Evolutionary conservation across 2,797 vertebrate genomes (phyloP), one percentile per base, ranked within the genome.

Genomic region (Tolypeutes matacus): DNA sequence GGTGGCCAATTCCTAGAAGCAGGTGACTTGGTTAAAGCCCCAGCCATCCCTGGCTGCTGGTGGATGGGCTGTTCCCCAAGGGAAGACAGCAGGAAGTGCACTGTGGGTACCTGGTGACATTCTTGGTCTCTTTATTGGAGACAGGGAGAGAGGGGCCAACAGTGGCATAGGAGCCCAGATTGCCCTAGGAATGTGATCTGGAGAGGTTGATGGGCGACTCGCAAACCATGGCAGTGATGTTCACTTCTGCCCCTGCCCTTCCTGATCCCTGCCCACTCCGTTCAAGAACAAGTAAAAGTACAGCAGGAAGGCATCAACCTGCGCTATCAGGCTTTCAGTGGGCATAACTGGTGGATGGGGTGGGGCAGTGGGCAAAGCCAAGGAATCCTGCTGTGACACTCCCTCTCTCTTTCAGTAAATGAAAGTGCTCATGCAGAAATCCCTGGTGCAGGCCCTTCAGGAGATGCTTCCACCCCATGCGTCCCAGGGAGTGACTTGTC

Each of bases 371-470:
- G 67, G 70, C 78, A 72, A 82, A 93, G 65, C 62, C 29, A 25
- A 60, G 14, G 36, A 36, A 34, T 2, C 3, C 58, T 70, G 88
- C 81, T 83, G 53, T 18, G 70, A 67, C 36, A 42, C 46, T 42
- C 89, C 58, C 17, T 46, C 69, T 70, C 46, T 11, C 90, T 82
- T 95, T 98, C 82, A 94, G 98, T 97, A 98, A 98, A 98, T 91
- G 39, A 98, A 98, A 98, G 98, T 98, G 98, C 98, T 97, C 97
- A 98, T 97, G 97, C 97, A 97, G 96, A 97, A 96, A 92, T 95
- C 95, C 76, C 81, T 36, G 80, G 91, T n/a, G 76, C 46, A 64
- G 75, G 53, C 53, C 91, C 13, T n/a, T 65, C 81, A 29, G 92
- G 72, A 83, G 70, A 56, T 34, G 64, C 14, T 65, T 82, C 29